A percentile compares a stretch with the other conserved stretches of the same genome.
phyloP scores from a whole-genome alignment of 2,113 vertebrate genomes.

The Perca flavescens region DNA sequence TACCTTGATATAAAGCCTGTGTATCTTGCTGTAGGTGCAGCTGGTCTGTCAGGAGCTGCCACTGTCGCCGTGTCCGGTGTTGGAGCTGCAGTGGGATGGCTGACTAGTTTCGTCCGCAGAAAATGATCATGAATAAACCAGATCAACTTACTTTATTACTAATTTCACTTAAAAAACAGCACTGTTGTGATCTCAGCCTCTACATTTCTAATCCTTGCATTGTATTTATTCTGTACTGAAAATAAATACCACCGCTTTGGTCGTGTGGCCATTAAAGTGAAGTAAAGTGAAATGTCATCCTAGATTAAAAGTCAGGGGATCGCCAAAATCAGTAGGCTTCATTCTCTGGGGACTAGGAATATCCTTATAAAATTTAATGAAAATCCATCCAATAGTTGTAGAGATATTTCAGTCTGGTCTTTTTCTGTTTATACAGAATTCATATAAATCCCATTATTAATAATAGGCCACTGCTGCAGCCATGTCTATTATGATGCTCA shows the following conservation, averaged over 20 bases:
- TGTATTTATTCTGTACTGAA: not conserved
- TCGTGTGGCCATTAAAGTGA: not conserved
- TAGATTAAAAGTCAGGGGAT: not conserved
- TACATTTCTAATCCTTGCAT: not conserved
- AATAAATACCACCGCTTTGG: not conserved
- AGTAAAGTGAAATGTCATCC: not conserved
- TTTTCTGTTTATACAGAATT: not conserved
- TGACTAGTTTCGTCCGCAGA: not conserved
- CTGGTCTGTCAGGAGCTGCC: conserved; percentile 12
- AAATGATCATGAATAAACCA: not conserved
- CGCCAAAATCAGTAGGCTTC: not conserved
- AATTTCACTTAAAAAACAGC: not conserved
- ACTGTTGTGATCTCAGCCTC: not conserved
- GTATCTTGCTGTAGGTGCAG: conserved; percentile 28
- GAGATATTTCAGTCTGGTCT: not conserved
- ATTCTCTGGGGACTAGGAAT: not conserved
- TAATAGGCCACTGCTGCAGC: not conserved
- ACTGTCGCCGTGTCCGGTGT: not conserved
- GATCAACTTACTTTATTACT: not conserved
- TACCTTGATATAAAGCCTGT: not conserved
- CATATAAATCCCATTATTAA: not conserved
- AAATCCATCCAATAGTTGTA: not conserved
- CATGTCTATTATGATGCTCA: not conserved
- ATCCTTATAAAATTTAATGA: not conserved
- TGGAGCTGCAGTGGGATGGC: conserved; percentile 10